Evolutionary conservation across 2,888 invertebrate genomes (phyloP), one percentile per base, ranked within the genome.

Genomic region (Sphaerophoria rueppellii): DNA sequence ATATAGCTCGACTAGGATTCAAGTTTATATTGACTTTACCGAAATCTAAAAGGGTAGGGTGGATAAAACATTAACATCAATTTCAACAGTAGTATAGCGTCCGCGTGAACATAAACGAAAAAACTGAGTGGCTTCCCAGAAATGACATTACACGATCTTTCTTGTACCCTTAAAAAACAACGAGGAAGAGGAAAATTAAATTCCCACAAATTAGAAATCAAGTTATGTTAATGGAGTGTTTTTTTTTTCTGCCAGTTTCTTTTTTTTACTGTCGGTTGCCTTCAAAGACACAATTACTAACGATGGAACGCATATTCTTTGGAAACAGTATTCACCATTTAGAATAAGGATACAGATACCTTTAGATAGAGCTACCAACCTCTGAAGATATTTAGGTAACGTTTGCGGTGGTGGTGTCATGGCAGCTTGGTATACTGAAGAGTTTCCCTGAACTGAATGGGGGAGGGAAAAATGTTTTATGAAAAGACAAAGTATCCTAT

Each of bases 141-240:
- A 75, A 75, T 75, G 71, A 65, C 52, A 70, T 78, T 63, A 74
- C 58, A 58, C 80, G 71, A 83, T 79, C 57, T 80, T 80, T 80
- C 65, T 72, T 79, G 67, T 75, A 14, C 5, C 67, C 54, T 72
- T 12, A 24, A 40, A 40, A 67, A 75, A 75, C 24, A 75, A 63
- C 73, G 58, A 73, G 57, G 55, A 69, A 34, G 65, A 50, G 48
- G 58, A 37, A 58, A 79, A 80, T 83, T 75, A 76, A 80, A 75
- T 83, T 83, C 80, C 83, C 83, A 72, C 83, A 83, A 83, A 83
- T 83, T 75, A 80, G 75, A 83, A 83, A 83, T 83, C 80, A 80
- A 75, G 80, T 83, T 80, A 83, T 80, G 80, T 76, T 76, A 83
- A 83, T 83, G 83, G 80, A 69, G 80, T 75, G 75, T 54, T 75